phyloP scores from a whole-genome alignment of 1,140 invertebrate species.

The Tigriopus japonicus region DNA sequence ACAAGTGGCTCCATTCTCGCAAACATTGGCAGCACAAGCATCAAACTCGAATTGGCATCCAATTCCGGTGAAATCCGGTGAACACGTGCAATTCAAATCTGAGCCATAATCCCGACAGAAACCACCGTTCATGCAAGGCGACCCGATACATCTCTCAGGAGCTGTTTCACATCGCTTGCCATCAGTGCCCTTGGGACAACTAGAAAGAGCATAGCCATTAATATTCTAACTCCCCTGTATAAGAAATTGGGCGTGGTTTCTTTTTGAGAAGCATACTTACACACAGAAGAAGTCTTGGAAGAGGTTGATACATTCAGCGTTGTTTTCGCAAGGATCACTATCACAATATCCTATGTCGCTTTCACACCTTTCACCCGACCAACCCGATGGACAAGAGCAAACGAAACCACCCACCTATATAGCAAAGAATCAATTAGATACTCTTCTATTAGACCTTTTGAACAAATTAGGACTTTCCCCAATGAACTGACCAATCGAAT shows the following conservation, averaged over 20 bases:
- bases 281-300: constrained; percentile 94
- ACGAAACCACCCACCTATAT: constrained; percentile 53
- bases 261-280: constrained; percentile 32
- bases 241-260: no score
- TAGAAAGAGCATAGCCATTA: constrained; percentile 21
- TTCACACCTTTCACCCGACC: constrained; percentile 73
- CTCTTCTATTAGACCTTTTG: no score
- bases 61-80: constrained; percentile 59
- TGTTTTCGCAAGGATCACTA: constrained; percentile 69
- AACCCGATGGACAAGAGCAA: constrained; percentile 63
- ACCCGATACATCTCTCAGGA: constrained; percentile 82
- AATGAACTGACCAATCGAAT: no score
- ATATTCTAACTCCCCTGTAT: no score
- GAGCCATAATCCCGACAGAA: constrained; percentile 85
- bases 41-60: constrained; percentile 86
- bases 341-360: constrained; percentile 66
- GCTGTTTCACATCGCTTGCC: constrained; percentile 87
- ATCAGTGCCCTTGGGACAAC: constrained; percentile 78
- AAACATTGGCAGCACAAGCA: constrained; percentile 61
- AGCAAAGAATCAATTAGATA: no score
- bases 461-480: no score
- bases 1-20: constrained; percentile 80
- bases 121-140: constrained; percentile 86
- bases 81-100: constrained; percentile 79
- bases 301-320: constrained; percentile 74